Evolutionary conservation across 2,797 vertebrate genomes (phyloP), one percentile per base, ranked within the genome.

Genomic region (Chloroceryle amazona): DNA sequence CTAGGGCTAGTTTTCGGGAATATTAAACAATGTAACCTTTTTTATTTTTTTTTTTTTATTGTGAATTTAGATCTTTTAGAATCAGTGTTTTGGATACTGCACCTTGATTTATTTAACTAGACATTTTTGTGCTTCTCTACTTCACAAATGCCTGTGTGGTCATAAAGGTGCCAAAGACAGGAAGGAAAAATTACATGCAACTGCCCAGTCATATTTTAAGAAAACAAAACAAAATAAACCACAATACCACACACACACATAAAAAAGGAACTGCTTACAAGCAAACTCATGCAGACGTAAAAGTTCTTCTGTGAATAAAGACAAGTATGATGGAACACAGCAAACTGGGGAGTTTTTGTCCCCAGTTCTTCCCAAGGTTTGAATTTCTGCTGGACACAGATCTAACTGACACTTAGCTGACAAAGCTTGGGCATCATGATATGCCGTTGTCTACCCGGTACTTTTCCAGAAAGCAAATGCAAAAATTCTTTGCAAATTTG

Each of bases 141-240:
- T 0, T 22, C 67, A 33, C 35, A 83, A 54, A 49, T 46, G 46
- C 44, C 80, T 62, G 1, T 21, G 54, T 46, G 68, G 23, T 42
- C 80, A 81, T 79, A 93, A 96, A 95, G 31, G 44, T 68, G 54
- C 18, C 93, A 84, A 79, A 90, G 29, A 11, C 18, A 25, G 21
- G 37, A 57, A 57, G 61, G 67, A 84, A 84, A 81, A 90, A 72
- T n/a, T 7, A 62, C 1, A 10, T 35, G 20, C 21, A 54, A 67
- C 25, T 44, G 13, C n/a, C 28, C 44, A 31, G 29, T 17, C 13
- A 6, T 63, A 60, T 58, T 95, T 55, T 18, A 66, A 49, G 3
- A 20, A 16, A 19, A 22, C 4, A 31, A 23, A 18, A 63, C 12
- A 28, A 15, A 49, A 13, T 17, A 26, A 49, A 26, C 23, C 25